These are phyloP conservation scores for Aurelia sp. DNA, from an alignment of 30 jellyfish, hydroid and myxozoan species.

Conservation along the genomic window DNA sequence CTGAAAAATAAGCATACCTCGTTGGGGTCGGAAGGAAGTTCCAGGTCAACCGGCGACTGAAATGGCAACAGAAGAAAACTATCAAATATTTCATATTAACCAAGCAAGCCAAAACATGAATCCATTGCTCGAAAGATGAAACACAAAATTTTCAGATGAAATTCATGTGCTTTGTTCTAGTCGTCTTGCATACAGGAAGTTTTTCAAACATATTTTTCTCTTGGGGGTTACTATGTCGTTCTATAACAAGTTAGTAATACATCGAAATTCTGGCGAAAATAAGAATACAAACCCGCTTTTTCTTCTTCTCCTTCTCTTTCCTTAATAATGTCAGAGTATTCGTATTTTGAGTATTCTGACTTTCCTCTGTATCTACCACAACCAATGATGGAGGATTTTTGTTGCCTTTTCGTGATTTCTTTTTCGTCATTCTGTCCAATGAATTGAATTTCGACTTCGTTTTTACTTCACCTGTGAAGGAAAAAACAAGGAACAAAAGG, in stretches of 20 bases:
- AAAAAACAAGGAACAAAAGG: not conserved
- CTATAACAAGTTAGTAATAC: too few species aligned
- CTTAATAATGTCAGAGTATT: conserved; percentile 32
- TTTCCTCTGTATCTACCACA: conserved; percentile 65
- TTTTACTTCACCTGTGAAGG: conserved; percentile 37
- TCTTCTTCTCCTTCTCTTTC: conserved; percentile 53
- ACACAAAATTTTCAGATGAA: too few species aligned
- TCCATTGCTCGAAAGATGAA: too few species aligned
- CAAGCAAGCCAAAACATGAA: too few species aligned
- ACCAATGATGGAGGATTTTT: conserved; percentile 75
- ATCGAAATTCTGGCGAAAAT: too few species aligned
- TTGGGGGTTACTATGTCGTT: too few species aligned
- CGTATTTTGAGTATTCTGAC: conserved; percentile 14
- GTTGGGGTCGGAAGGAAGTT: conserved; percentile 60
- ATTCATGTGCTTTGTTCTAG: too few species aligned
- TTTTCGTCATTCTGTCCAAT: conserved; percentile 46
- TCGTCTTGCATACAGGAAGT: too few species aligned
- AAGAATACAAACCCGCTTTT: not conserved
- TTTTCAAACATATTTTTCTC: too few species aligned
- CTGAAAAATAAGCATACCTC: conserved; percentile 39
- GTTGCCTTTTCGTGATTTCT: conserved; percentile 58
- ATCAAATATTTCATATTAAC: not conserved
- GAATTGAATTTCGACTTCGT: conserved; percentile 62
- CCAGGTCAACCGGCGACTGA: conserved; percentile 81
- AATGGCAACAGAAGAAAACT: not conserved